Evolutionary conservation across 2,797 vertebrate species (phyloP), one percentile per base, ranked within the genome.

Genomic region (Coilia nasus): DNA sequence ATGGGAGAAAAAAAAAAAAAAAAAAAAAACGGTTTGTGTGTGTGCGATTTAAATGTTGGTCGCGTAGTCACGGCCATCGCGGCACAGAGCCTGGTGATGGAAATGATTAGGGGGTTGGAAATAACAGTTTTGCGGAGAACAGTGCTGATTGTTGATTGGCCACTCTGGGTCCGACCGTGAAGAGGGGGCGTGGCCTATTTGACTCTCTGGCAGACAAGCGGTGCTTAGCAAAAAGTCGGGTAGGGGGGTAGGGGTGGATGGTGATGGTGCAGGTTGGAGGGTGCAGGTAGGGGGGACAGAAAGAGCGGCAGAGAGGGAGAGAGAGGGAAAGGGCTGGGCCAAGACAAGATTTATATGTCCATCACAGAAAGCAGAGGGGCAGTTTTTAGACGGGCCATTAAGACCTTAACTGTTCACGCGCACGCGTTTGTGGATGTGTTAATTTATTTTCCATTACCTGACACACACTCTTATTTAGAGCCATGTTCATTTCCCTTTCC

Each of bases 91-190:
- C 92, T 7, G 50, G 2, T 93, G 93, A 95, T 94, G 90, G 93
- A 93, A 94, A 95, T 95, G 94, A 96, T 96, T 96, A 94, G 62
- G 86, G 94, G 94, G 93, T 95, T 84, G 83, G 87, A 95, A 96
- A 96, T 96, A 94, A 95, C 94, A 95, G 92, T 94, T 94, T 94
- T 93, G 87, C 87, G n/a, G 87, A 92, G 90, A 87, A 88, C 78
- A 23, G 78, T 6, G 87, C 92, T 95, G 96, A 96, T 95, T 96
- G 95, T 94, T 95, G 96, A 95, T 95, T 95, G 94, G 93, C 92
- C 92, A 91, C 93, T 93, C 90, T 90, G 64, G 81, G 91, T 89
- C 89, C 83, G 90, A 35, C 88, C 91, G 86, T 90, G 84, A 85
- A 92, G 92, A 91, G 90, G 87, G 87, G 88, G 88, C 82, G 92